Conservation (phyloP, 2,113 vertebrate genomes). For the Ellobius talpinus region DNA sequence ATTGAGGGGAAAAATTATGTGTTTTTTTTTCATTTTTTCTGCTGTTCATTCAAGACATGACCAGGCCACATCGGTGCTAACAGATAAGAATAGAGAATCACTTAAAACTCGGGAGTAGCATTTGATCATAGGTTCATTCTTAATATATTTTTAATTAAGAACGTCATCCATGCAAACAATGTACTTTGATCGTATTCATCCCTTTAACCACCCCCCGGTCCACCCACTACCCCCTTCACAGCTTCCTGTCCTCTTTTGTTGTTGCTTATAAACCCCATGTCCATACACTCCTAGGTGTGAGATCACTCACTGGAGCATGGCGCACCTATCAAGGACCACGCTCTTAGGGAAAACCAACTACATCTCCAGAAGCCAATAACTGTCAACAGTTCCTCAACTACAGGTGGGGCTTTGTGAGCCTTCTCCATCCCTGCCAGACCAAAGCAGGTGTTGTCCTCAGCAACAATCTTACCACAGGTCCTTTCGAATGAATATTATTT, state of each 20-base stretch:
- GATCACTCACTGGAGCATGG: background rate
- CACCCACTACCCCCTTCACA: background rate
- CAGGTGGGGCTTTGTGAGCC: background rate
- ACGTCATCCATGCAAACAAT: background rate
- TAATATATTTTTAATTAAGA: background rate
- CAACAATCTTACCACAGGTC: background rate
- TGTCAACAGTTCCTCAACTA: background rate
- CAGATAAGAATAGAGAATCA: background rate
- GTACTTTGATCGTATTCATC: background rate
- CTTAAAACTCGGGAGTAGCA: background rate
- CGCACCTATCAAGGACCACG: background rate
- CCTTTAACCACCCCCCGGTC: no score
- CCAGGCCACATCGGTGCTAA: background rate
- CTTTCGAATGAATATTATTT: background rate
- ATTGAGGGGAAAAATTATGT: constrained; percentile 1
- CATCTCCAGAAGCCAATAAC: background rate
- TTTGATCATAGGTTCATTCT: background rate
- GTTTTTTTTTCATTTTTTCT: background rate
- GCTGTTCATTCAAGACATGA: background rate
- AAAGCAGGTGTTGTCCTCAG: background rate
- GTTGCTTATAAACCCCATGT: background rate
- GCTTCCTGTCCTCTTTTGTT: background rate
- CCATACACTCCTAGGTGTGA: background rate
- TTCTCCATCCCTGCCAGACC: background rate
- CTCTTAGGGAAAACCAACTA: background rate